These are phyloP conservation scores for Arion vulgaris DNA, from an alignment of 1,140 invertebrate species.

Conservation along the genomic window DNA sequence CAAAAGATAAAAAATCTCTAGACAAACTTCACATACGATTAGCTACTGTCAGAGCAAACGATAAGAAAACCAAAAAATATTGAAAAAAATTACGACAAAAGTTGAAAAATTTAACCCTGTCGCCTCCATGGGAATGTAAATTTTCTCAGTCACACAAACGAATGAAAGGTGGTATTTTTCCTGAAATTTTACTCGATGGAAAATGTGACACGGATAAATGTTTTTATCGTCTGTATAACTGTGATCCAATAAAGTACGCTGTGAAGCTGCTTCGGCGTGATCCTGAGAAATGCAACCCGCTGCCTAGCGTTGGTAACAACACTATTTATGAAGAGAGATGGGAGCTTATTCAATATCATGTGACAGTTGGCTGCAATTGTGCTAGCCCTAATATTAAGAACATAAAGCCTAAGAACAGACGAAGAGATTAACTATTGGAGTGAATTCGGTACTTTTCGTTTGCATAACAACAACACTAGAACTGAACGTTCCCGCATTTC, in stretches of 20 bases:
- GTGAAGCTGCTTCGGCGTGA: constrained; percentile 57
- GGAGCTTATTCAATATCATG: constrained; percentile 49
- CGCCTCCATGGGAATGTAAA: constrained; percentile 58
- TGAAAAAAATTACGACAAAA: constrained; percentile 51
- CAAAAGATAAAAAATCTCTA: not conserved
- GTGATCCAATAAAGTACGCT: constrained; percentile 56
- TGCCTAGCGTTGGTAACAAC: constrained; percentile 50
- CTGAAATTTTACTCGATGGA: constrained; percentile 51
- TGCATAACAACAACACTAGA: not conserved
- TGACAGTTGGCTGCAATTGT: constrained; percentile 61
- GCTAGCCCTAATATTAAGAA: constrained; percentile 21
- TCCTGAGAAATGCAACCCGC: constrained; percentile 58
- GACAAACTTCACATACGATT: constrained; percentile 37
- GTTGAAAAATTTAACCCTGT: constrained; percentile 43
- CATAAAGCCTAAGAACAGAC: not conserved
- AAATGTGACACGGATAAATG: constrained; percentile 56
- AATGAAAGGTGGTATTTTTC: constrained; percentile 55
- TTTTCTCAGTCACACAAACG: constrained; percentile 44
- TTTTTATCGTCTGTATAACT: constrained; percentile 60
- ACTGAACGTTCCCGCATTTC: not conserved
- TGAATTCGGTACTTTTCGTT: not conserved
- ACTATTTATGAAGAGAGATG: constrained; percentile 61
- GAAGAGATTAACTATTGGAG: not conserved
- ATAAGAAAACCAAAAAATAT: constrained; percentile 48
- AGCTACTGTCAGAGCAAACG: constrained; percentile 39